A percentile compares a stretch with the other conserved stretches of the same genome.
Conservation (phyloP, 1,140 invertebrate genomes). For the Helicoverpa zea region DNA sequence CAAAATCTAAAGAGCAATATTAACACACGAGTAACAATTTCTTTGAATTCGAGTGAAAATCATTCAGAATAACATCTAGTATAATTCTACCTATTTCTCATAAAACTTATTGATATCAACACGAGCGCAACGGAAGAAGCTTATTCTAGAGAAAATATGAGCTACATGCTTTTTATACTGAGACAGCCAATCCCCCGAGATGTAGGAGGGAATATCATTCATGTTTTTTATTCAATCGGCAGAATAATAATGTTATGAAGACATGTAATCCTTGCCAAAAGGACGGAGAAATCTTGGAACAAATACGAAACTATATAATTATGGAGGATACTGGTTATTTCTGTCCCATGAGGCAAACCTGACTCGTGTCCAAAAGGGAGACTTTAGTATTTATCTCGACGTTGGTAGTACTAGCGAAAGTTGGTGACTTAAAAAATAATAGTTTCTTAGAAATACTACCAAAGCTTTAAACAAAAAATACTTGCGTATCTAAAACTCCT, state of each 20-base stretch:
- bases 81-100: background rate
- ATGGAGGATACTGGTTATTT: background rate
- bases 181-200: slow-evolving; percentile 23
- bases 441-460: too few relatives aligned
- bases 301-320: background rate
- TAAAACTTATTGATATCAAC: slow-evolving; percentile 18
- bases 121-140: slow-evolving; percentile 1
- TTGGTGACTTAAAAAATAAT: too few relatives aligned
- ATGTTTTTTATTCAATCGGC: slow-evolving; percentile 39
- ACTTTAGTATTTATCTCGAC: too few relatives aligned
- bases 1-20: too few relatives aligned
- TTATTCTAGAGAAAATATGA: slow-evolving; percentile 34
- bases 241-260: slow-evolving; percentile 33
- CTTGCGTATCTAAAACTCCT: background rate
- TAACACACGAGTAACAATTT: background rate
- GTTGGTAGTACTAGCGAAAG: too few relatives aligned
- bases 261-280: slow-evolving; percentile 7
- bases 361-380: too few relatives aligned
- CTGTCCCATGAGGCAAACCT: too few relatives aligned
- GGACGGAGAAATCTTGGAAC: background rate
- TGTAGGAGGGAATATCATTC: slow-evolving; percentile 34
- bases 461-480: background rate
- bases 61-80: background rate
- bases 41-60: too few relatives aligned
- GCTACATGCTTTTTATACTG: slow-evolving; percentile 17